phyloP scores from a whole-genome alignment of 2,888 invertebrate species.

The Dermolepida albohirtum region DNA sequence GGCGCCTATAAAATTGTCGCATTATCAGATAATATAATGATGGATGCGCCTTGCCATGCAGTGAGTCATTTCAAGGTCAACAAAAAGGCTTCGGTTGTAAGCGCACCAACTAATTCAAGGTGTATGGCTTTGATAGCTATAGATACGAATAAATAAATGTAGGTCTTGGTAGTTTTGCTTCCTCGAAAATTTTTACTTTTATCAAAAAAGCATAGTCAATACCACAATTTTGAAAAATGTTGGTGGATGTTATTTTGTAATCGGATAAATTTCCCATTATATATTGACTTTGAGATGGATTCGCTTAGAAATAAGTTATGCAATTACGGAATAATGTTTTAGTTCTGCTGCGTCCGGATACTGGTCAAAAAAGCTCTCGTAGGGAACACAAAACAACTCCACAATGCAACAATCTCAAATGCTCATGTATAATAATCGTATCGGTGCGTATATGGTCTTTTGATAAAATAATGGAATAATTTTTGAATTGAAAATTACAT shows the following conservation, averaged over 20 bases:
- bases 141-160: background rate
- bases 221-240: background rate
- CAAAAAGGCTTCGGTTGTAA: slow-evolving; percentile 1
- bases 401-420: slow-evolving; percentile 31
- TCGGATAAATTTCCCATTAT: slow-evolving; percentile 1
- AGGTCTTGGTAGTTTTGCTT: background rate
- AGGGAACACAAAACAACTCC: slow-evolving; percentile 24
- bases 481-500: too few species aligned
- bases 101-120: slow-evolving; percentile 1
- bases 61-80: slow-evolving; percentile 6
- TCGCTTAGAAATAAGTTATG: slow-evolving; percentile 10
- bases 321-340: slow-evolving; percentile 8
- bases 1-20: slow-evolving; percentile 53
- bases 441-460: slow-evolving; percentile 24
- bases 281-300: background rate
- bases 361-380: slow-evolving; percentile 34
- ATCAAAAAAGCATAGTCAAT: background rate
- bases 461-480: too few species aligned
- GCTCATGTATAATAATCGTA: slow-evolving; percentile 27
- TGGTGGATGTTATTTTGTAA: background rate
- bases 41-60: slow-evolving; percentile 15
- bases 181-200: background rate
- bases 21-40: slow-evolving; percentile 51
- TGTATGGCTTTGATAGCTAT: background rate
- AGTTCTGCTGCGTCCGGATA: slow-evolving; percentile 24